Percentiles rank a stretch among this genome's conserved stretches.
phyloP scores from a whole-genome alignment of 2,888 invertebrate species.

The Octodonta nipae region DNA sequence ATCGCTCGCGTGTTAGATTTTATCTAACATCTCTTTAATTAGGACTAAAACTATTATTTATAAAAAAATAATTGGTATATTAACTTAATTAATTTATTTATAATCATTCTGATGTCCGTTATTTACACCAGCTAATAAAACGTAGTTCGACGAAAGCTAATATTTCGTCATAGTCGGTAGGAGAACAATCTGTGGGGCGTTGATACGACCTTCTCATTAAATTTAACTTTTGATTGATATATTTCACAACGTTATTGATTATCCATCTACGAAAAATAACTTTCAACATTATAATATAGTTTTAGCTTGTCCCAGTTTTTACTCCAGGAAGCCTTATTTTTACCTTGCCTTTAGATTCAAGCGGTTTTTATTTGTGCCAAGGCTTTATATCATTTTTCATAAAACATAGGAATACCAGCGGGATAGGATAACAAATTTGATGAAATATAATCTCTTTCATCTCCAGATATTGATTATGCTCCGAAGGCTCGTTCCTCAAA shows the following conservation, averaged over 20 bases:
- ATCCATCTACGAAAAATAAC: too few species aligned
- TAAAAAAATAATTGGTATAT: too few species aligned
- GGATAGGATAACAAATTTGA: not conserved
- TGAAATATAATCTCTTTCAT: not conserved
- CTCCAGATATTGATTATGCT: not conserved
- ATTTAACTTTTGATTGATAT: slow-evolving; percentile 1
- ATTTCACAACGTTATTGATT: slow-evolving; percentile 1
- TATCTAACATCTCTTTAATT: too few species aligned
- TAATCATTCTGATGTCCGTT: too few species aligned
- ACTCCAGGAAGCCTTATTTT: not conserved
- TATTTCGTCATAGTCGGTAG: slow-evolving; percentile 1
- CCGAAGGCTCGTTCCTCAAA: not conserved
- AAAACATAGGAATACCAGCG: not conserved
- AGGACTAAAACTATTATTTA: too few species aligned
- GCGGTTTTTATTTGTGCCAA: not conserved
- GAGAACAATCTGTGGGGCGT: not conserved
- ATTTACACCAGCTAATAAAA: not conserved
- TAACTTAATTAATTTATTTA: too few species aligned
- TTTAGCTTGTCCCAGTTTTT: too few species aligned
- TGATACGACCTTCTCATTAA: not conserved
- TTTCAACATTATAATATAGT: too few species aligned
- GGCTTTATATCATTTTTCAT: not conserved
- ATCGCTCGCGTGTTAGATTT: slow-evolving; percentile 1
- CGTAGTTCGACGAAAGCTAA: not conserved
- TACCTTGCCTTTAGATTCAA: not conserved